Percentiles rank a stretch among this genome's conserved stretches.
Conservation (phyloP, 2,113 vertebrate species). For the Rhinolophus sinicus region DNA sequence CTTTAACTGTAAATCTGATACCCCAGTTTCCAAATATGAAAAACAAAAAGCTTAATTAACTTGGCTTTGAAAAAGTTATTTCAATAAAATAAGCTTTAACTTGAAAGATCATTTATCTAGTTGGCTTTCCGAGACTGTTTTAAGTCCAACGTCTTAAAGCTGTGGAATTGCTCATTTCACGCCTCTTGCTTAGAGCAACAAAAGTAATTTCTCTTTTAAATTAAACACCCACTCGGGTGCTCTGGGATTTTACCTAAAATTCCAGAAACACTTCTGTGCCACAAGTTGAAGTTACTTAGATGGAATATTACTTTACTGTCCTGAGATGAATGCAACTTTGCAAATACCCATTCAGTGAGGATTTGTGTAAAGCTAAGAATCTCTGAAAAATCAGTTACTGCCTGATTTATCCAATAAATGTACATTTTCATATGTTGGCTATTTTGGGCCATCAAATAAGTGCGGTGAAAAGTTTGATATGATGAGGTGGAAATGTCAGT, state of each 20-base stretch:
- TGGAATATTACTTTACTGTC: not conserved
- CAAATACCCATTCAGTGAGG: not conserved
- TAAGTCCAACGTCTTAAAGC: not conserved
- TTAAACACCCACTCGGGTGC: not conserved
- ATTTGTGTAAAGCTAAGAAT: not conserved
- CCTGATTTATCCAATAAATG: not conserved
- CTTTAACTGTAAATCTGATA: not conserved
- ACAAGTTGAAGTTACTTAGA: not conserved
- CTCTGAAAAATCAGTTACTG: not conserved
- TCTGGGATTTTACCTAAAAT: not conserved
- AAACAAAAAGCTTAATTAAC: not conserved
- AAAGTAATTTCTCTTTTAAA: constrained; percentile 30
- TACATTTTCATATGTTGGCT: not conserved
- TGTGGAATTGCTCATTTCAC: not conserved
- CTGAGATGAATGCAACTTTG: not conserved
- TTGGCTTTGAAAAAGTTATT: not conserved
- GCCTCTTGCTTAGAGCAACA: not conserved
- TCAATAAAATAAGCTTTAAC: not conserved
- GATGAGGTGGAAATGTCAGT: not conserved
- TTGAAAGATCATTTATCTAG: not conserved
- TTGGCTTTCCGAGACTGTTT: not conserved
- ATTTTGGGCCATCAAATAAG: not conserved
- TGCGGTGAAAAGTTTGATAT: not conserved
- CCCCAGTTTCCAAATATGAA: not conserved
- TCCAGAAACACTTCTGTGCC: not conserved